Conservation (phyloP, 2,113 vertebrate genomes). For the Otus sunia region DNA sequence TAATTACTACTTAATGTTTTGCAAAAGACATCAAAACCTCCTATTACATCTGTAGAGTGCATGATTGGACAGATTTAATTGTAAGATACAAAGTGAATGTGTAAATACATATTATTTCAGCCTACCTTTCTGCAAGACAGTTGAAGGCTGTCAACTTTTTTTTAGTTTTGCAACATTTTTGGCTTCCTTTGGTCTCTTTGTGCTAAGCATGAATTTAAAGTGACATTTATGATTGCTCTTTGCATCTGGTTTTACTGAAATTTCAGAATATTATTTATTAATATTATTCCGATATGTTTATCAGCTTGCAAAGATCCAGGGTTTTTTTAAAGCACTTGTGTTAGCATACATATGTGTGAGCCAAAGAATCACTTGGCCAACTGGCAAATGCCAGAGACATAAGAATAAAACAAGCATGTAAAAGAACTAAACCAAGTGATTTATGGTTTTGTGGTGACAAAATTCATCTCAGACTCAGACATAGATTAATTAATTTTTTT, state of each 20-base stretch:
- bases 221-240: not conserved
- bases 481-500: not conserved
- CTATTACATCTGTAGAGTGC: not conserved
- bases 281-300: not conserved
- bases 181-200: not conserved
- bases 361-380: not conserved
- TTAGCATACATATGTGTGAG: not conserved
- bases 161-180: not conserved
- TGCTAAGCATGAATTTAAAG: not conserved
- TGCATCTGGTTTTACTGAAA: slow-evolving; percentile 14
- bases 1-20: slow-evolving; percentile 60
- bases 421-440: not conserved
- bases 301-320: not conserved
- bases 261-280: not conserved
- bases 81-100: not conserved
- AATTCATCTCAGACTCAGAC: not conserved
- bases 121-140: not conserved
- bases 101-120: not conserved
- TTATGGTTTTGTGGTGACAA: not conserved
- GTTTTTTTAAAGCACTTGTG: not conserved
- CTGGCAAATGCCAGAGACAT: not conserved
- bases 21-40: slow-evolving; percentile 45
- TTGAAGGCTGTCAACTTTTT: not conserved
- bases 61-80: not conserved
- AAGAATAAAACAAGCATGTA: not conserved